Percentiles rank a stretch among this genome's conserved stretches.
Conservation (phyloP, 2,888 invertebrate genomes). For the Muscina levida region DNA sequence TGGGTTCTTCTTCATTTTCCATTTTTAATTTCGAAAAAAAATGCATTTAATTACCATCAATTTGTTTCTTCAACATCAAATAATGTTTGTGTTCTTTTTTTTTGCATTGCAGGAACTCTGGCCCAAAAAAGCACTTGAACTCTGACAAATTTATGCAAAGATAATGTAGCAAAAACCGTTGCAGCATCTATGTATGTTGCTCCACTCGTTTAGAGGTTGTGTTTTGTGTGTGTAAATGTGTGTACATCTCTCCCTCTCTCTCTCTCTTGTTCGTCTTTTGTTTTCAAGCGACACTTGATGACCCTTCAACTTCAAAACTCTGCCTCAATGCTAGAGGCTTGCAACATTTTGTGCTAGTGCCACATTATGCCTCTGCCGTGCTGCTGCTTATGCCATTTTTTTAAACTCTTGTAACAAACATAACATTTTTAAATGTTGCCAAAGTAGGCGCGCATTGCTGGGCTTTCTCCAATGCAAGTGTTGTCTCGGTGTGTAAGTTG, state of each 20-base stretch:
- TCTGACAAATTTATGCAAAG: slow-evolving; percentile 50
- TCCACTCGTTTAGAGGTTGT: neutral
- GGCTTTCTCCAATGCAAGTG: neutral
- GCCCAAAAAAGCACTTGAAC: slow-evolving; percentile 11
- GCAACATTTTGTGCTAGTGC: slow-evolving; percentile 35
- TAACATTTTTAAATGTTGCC: slow-evolving; percentile 50
- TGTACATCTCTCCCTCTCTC: no score
- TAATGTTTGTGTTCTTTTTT: slow-evolving; percentile 20
- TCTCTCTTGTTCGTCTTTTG: slow-evolving; percentile 21
- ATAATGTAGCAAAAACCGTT: slow-evolving; percentile 28
- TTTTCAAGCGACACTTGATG: slow-evolving; percentile 62
- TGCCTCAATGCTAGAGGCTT: slow-evolving; percentile 54
- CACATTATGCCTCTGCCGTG: slow-evolving; percentile 30
- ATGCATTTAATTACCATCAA: slow-evolving; percentile 52
- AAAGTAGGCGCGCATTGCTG: slow-evolving; percentile 60
- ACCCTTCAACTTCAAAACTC: slow-evolving; percentile 62
- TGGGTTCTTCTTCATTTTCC: no score
- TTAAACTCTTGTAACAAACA: slow-evolving; percentile 14
- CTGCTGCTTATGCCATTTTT: slow-evolving; percentile 26
- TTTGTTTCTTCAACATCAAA: slow-evolving; percentile 20
- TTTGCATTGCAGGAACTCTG: slow-evolving; percentile 3
- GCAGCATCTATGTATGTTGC: slow-evolving; percentile 30
- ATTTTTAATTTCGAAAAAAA: slow-evolving; percentile 39
- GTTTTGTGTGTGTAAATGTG: no score
- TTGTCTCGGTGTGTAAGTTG: neutral